phyloP scores from a whole-genome alignment of 1,140 invertebrate species.

The Drosophila pachea region DNA sequence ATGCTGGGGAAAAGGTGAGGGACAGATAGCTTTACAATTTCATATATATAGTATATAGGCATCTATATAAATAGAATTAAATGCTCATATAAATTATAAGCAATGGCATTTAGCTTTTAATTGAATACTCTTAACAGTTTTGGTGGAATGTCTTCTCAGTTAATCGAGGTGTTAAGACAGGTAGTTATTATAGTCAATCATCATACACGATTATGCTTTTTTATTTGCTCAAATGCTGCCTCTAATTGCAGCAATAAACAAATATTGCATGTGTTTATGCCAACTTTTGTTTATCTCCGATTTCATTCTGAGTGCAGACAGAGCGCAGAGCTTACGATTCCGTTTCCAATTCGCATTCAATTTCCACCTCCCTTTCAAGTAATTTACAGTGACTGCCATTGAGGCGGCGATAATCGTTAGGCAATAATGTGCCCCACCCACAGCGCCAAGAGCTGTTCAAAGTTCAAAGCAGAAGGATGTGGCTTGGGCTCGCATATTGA shows the following conservation, averaged over 20 bases:
- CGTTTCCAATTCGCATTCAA: conserved; percentile 22
- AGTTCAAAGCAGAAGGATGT: conserved; percentile 33
- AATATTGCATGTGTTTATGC: too few species aligned
- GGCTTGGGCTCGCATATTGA: conserved; percentile 31
- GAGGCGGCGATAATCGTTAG: conserved; percentile 51
- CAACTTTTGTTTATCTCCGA: conserved; percentile 5
- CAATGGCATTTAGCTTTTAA: conserved; percentile 3
- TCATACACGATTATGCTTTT: too few species aligned
- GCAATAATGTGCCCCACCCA: conserved; percentile 45
- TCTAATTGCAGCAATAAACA: background rate
- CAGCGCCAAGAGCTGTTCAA: conserved; percentile 5
- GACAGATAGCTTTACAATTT: too few species aligned
- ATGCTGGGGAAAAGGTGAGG: too few species aligned
- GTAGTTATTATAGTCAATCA: background rate
- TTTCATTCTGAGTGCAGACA: conserved; percentile 1
- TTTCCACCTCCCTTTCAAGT: conserved; percentile 31
- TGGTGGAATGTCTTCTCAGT: background rate
- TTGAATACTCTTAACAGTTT: background rate
- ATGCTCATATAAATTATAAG: background rate
- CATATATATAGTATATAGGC: background rate
- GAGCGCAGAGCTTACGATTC: conserved; percentile 19
- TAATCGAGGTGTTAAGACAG: background rate
- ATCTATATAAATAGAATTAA: background rate
- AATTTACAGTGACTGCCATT: conserved; percentile 39
- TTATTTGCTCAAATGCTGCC: background rate